A percentile compares a stretch with the other conserved stretches of the same genome.
These are phyloP conservation scores for Steatornis caripensis DNA, from an alignment of 2,113 vertebrate genomes.

Conservation along the genomic window DNA sequence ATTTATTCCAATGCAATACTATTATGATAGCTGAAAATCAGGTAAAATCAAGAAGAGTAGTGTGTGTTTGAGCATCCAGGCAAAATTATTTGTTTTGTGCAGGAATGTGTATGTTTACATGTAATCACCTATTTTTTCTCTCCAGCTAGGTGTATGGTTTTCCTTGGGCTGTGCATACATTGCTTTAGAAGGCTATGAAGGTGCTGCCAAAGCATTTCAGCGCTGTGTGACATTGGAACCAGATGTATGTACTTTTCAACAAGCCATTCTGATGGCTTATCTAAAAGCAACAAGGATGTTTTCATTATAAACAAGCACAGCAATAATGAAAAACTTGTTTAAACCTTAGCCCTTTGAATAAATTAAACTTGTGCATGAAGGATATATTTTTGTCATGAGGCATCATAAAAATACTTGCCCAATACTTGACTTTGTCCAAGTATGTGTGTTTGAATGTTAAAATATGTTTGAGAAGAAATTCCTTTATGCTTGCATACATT, in stretches of 20 bases:
- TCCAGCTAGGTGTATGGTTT: slow-evolving; percentile 95
- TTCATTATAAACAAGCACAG: slow-evolving; percentile 20
- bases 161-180: slow-evolving; percentile 94
- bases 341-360: background rate
- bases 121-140: background rate
- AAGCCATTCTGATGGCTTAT: background rate
- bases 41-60: background rate
- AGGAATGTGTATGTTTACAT: background rate
- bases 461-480: background rate
- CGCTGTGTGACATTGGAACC: slow-evolving; percentile 92
- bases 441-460: background rate
- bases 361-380: background rate
- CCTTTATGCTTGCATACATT: background rate
- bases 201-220: slow-evolving; percentile 91
- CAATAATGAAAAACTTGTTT: slow-evolving; percentile 35
- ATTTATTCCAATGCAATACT: background rate
- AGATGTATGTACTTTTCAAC: slow-evolving; percentile 81
- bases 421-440: background rate
- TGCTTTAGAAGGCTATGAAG: slow-evolving; percentile 86
- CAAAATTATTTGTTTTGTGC: background rate
- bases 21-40: background rate
- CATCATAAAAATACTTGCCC: background rate
- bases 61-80: background rate
- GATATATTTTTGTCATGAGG: background rate
- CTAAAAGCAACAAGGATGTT: slow-evolving; percentile 38